Evolutionary conservation across 2,888 invertebrate genomes (phyloP).

Genomic region (Dermolepida albohirtum): DNA sequence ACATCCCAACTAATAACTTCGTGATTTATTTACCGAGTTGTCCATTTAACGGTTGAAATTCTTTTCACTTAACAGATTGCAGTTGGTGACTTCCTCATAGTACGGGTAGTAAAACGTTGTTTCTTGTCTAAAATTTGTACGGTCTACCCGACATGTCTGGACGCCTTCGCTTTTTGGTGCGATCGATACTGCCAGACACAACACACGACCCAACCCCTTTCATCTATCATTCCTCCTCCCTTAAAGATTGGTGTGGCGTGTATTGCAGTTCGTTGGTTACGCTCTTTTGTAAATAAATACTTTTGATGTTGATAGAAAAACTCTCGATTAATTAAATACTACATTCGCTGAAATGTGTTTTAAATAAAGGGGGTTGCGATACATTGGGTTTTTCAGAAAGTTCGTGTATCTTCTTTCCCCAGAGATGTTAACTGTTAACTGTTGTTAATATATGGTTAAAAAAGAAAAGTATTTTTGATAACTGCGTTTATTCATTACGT

Average conservation of each 20-base stretch:
- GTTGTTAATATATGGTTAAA: too few species aligned
- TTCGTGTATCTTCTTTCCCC: too few species aligned
- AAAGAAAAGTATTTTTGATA: too few species aligned
- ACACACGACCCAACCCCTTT: slow-evolving; percentile 53
- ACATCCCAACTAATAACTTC: not conserved
- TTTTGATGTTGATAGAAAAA: slow-evolving; percentile 6
- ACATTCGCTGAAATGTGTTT: too few species aligned
- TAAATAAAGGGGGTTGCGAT: too few species aligned
- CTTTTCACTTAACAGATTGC: not conserved
- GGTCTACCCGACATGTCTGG: slow-evolving; percentile 62
- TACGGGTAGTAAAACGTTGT: not conserved
- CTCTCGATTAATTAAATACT: not conserved
- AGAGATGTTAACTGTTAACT: too few species aligned
- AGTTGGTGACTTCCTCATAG: too few species aligned
- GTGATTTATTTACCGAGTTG: not conserved
- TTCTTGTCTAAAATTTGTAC: slow-evolving; percentile 17
- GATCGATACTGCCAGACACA: slow-evolving; percentile 71
- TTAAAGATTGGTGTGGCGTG: slow-evolving; percentile 8
- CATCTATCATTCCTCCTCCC: slow-evolving; percentile 42
- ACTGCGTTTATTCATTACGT: too few species aligned
- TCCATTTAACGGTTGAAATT: not conserved
- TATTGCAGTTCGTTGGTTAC: too few species aligned
- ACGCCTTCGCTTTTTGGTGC: slow-evolving; percentile 67
- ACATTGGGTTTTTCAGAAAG: too few species aligned
- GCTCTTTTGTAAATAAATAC: slow-evolving; percentile 3